Evolutionary conservation across 2,888 invertebrate genomes (phyloP).

Genomic region (Dynastes maya): DNA sequence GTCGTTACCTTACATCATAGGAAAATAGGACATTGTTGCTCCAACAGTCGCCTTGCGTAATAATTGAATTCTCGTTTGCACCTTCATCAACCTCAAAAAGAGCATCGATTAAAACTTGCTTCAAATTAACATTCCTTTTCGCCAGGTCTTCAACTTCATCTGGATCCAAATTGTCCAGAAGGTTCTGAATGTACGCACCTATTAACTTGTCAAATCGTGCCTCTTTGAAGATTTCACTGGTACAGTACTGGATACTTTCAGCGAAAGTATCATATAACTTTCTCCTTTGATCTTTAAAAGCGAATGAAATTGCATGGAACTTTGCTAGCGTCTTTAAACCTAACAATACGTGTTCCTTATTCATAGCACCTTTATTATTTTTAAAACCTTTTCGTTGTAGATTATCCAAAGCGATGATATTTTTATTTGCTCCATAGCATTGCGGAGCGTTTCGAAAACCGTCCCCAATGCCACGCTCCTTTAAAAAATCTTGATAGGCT

Average conservation of each 20-base stretch:
- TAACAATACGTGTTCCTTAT: constrained; percentile 49
- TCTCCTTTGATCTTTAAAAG: constrained; percentile 49
- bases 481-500: constrained; percentile 27
- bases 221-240: constrained; percentile 16
- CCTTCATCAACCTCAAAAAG: constrained; percentile 4
- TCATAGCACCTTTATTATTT: constrained; percentile 61
- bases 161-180: constrained; percentile 31
- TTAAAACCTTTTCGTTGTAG: constrained; percentile 64
- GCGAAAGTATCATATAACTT: constrained; percentile 35
- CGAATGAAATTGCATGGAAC: constrained; percentile 51
- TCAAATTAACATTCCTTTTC: background rate
- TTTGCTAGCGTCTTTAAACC: constrained; percentile 48
- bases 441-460: constrained; percentile 43
- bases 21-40: constrained; percentile 45
- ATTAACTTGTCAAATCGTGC: constrained; percentile 27
- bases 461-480: constrained; percentile 11
- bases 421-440: constrained; percentile 52
- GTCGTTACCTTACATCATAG: constrained; percentile 37
- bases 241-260: constrained; percentile 29
- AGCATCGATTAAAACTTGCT: constrained; percentile 29
- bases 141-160: constrained; percentile 18
- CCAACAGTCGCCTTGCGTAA: constrained; percentile 47
- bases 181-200: constrained; percentile 7
- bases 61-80: constrained; percentile 30
- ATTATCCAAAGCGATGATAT: constrained; percentile 66